phyloP scores from a whole-genome alignment of 1,140 invertebrate species.

The Heliconius eleuchia region DNA sequence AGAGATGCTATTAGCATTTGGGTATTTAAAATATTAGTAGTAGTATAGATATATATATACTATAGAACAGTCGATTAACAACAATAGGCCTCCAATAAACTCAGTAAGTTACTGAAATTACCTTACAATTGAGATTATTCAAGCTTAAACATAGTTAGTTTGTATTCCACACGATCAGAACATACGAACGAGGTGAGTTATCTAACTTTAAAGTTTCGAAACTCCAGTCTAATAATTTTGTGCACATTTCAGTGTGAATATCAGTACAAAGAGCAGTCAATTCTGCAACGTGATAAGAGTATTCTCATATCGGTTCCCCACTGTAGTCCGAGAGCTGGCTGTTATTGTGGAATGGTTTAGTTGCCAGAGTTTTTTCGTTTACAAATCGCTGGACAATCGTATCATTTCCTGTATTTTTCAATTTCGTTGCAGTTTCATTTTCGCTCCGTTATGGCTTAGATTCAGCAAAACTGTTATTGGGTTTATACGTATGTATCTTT shows the following conservation, averaged over 20 bases:
- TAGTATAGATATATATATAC: no score
- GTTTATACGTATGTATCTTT: neutral
- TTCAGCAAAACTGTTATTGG: neutral
- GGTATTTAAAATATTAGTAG: no score
- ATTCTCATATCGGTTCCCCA: neutral
- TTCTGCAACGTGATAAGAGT: conserved; percentile 17
- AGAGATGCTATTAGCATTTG: no score
- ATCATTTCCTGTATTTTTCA: conserved; percentile 17
- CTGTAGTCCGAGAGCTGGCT: neutral
- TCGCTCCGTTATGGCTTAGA: neutral
- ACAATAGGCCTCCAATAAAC: neutral
- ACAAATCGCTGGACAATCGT: conserved; percentile 10
- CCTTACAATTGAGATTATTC: neutral
- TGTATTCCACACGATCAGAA: neutral
- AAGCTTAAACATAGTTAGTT: neutral
- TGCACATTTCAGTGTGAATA: neutral
- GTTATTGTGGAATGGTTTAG: conserved; percentile 10
- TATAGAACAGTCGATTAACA: no score
- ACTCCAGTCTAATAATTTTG: neutral
- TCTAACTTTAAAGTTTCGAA: neutral
- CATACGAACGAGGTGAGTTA: neutral
- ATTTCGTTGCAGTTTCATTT: conserved; percentile 9
- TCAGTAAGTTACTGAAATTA: neutral
- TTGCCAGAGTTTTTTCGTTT: neutral
- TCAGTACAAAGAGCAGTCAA: conserved; percentile 9